These are phyloP conservation scores for Artibeus lituratus DNA, from an alignment of 2,797 vertebrate genomes.

Conservation along the genomic window DNA sequence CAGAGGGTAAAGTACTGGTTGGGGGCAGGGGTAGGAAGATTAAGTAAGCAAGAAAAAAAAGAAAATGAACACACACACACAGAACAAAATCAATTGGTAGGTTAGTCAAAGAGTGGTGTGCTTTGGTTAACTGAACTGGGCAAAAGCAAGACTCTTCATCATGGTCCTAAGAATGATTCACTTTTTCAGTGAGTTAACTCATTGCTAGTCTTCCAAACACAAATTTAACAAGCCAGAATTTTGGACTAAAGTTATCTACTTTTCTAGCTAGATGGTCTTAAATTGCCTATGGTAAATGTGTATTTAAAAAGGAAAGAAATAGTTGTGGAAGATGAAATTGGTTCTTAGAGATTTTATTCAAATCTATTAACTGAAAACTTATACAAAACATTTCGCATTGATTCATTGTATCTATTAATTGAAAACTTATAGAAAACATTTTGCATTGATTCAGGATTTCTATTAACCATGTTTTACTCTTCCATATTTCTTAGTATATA, in stretches of 20 bases:
- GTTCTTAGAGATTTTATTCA: conserved; percentile 1
- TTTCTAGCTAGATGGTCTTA: neutral
- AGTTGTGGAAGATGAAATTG: neutral
- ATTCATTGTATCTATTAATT: neutral
- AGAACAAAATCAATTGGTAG: neutral
- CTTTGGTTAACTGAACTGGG: neutral
- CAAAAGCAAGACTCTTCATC: neutral
- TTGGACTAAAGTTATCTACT: neutral
- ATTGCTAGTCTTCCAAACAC: neutral
- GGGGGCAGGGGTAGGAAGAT: neutral
- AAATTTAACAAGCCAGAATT: neutral
- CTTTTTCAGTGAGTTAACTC: neutral
- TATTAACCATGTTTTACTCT: neutral
- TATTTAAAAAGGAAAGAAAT: neutral
- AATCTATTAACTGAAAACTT: neutral
- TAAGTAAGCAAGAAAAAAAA: neutral
- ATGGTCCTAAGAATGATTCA: neutral
- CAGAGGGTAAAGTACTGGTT: neutral
- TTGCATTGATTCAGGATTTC: neutral
- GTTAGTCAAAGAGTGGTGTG: neutral
- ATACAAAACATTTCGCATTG: neutral
- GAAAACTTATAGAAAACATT: neutral
- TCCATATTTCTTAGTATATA: neutral
- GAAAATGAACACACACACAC: neutral
- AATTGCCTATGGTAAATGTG: neutral